Base-by-base conservation (phyloP, 2,113 vertebrate species). In the Neodon shergylaensis region DNA sequence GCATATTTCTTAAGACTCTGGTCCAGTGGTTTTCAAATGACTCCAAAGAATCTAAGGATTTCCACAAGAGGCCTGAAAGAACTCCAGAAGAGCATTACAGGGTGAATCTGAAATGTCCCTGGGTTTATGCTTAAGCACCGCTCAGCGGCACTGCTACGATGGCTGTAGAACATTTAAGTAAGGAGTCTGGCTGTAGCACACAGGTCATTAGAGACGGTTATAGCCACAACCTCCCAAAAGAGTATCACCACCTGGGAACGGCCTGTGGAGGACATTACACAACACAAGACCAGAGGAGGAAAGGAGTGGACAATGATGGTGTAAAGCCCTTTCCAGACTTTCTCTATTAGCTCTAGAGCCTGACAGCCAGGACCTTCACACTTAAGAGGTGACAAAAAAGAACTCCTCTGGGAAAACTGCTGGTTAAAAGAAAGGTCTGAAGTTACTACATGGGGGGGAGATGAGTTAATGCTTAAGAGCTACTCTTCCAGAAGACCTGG, bases 11-110 rank as follows among this genome's bases (percentile, higher is more conserved):
- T 86, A 68, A 87, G 14, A 36, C 54, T 85, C 70, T 92, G 54
- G 28, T 31, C 61, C 49, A 26, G 47, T 72, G 17, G 70, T 91
- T 91, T 88, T 87, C 66, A 86, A 90, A 28, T 78, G 54, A 87
- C 28, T 70, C 39, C 9, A 58, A 58, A 58, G 36, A 82, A 58
- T 82, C 33, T 82, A 19, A 31, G 66, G 26, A 78, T 21, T 66
- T 82, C 36, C 36, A 88, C n/a, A 42, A n/a, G 82, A 58, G 36
- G 33, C 54, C 22, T 66, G 5, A 1, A 70, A 2, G 85, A 22
- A 61, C 16, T 49, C 8, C 14, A 47, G 14, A 16, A 52, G 44
- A 14, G 3, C 2, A 28, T 44, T 9, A 19, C 54, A 65, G 39
- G 24, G 54, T 44, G 82, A 65, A 17, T 44, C 14, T 65, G 82